Conservation (phyloP, 2,888 invertebrate genomes). For the Apamea epomidion region DNA sequence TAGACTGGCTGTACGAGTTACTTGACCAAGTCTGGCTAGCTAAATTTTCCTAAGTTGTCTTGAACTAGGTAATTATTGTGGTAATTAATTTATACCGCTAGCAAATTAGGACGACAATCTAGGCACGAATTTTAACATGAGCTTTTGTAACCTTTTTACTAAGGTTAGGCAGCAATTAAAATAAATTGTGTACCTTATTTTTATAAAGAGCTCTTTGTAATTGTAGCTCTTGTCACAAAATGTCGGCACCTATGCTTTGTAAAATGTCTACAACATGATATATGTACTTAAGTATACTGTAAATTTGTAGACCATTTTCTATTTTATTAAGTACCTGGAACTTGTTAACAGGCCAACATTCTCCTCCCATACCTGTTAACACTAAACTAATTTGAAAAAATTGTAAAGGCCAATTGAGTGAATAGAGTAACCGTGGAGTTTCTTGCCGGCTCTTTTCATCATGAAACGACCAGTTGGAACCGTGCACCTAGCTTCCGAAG, state of each 20-base stretch:
- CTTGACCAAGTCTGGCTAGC: conserved; percentile 24
- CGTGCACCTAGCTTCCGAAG: too few species aligned
- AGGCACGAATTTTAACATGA: conserved; percentile 21
- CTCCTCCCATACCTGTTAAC: too few species aligned
- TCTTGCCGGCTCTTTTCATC: too few species aligned
- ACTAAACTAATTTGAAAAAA: too few species aligned
- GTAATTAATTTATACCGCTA: conserved; percentile 33
- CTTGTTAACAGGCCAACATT: too few species aligned
- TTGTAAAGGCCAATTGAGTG: too few species aligned
- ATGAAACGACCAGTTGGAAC: too few species aligned
- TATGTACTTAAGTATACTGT: neutral
- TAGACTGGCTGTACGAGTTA: conserved; percentile 14
- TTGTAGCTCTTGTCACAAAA: neutral
- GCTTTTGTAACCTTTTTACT: conserved; percentile 4
- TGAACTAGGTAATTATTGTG: conserved; percentile 27
- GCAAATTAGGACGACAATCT: conserved; percentile 30
- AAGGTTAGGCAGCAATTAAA: conserved; percentile 12
- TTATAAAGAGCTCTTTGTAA: neutral
- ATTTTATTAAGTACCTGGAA: too few species aligned
- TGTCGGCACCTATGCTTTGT: neutral
- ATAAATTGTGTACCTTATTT: conserved; percentile 9
- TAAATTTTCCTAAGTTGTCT: conserved; percentile 21
- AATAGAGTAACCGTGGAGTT: too few species aligned
- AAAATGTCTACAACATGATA: neutral
- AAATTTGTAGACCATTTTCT: too few species aligned